Conservation (phyloP, 2,888 invertebrate species). For the Athetis lepigone region DNA sequence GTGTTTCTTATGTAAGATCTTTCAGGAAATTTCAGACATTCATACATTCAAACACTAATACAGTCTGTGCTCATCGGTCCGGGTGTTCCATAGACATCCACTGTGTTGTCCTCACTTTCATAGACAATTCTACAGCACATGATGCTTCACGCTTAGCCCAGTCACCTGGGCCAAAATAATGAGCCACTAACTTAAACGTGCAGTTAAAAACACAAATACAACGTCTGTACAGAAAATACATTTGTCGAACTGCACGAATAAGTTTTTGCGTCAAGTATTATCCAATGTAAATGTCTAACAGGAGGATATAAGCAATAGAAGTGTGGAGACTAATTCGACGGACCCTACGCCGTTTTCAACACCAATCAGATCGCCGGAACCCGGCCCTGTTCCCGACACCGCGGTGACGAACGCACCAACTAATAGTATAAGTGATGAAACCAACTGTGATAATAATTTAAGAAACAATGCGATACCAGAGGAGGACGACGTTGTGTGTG, state of each 20-base stretch:
- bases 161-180: slow-evolving; percentile 51
- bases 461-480: slow-evolving; percentile 78
- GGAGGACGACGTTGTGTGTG: slow-evolving; percentile 88
- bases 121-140: slow-evolving; percentile 82
- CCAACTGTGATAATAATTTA: slow-evolving; percentile 89
- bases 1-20: slow-evolving; percentile 50
- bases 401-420: slow-evolving; percentile 58
- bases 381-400: slow-evolving; percentile 39
- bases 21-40: slow-evolving; percentile 58
- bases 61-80: slow-evolving; percentile 63
- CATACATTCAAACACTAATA: slow-evolving; percentile 61
- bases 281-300: slow-evolving; percentile 83
- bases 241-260: slow-evolving; percentile 69
- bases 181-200: slow-evolving; percentile 73
- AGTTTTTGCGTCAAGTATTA: slow-evolving; percentile 76
- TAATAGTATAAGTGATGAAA: slow-evolving; percentile 85
- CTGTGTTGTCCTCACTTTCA: slow-evolving; percentile 86
- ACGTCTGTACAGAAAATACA: slow-evolving; percentile 10
- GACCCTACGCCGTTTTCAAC: slow-evolving; percentile 84
- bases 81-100: slow-evolving; percentile 74
- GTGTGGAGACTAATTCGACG: slow-evolving; percentile 79
- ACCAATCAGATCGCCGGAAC: slow-evolving; percentile 81
- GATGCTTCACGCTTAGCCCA: slow-evolving; percentile 62
- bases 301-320: slow-evolving; percentile 87
- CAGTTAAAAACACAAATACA: slow-evolving; percentile 51